These are phyloP conservation scores for Aeoliscus strigatus DNA, from an alignment of 2,797 vertebrate genomes.

Conservation along the genomic window DNA sequence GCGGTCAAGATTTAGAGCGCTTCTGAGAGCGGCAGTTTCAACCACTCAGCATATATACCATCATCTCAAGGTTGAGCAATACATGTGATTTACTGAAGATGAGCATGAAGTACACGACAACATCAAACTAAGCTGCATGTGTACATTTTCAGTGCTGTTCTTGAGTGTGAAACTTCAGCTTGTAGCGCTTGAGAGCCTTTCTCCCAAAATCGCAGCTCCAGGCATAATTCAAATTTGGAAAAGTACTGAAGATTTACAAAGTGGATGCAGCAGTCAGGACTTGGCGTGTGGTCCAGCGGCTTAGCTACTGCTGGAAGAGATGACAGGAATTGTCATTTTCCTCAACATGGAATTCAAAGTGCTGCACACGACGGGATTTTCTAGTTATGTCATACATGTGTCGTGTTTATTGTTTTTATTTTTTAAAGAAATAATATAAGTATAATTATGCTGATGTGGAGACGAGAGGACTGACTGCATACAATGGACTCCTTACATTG, in stretches of 20 bases:
- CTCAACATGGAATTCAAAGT: slow-evolving; percentile 12
- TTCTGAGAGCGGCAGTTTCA: too few species aligned
- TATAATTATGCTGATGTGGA: not conserved
- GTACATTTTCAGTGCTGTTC: too few species aligned
- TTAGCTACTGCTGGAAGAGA: slow-evolving; percentile 27
- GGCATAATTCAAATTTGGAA: slow-evolving; percentile 23
- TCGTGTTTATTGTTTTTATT: not conserved
- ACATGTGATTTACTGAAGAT: too few species aligned
- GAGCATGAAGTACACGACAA: too few species aligned
- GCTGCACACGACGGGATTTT: slow-evolving; percentile 18
- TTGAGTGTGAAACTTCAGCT: too few species aligned
- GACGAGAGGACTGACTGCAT: too few species aligned
- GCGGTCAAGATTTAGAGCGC: too few species aligned
- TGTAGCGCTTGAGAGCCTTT: too few species aligned
- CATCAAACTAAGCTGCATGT: too few species aligned
- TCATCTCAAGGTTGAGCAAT: too few species aligned
- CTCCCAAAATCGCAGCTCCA: slow-evolving; percentile 18
- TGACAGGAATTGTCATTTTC: slow-evolving; percentile 12
- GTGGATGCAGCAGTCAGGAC: slow-evolving; percentile 14
- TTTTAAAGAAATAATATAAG: too few species aligned
- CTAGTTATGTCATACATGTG: not conserved
- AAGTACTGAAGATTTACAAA: slow-evolving; percentile 27
- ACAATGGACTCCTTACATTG: not conserved
- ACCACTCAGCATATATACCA: too few species aligned
- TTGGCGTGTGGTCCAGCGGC: slow-evolving; percentile 17